These are phyloP conservation scores for Aphelinus atriplicis DNA, from an alignment of 1,140 invertebrate species.

Conservation along the genomic window DNA sequence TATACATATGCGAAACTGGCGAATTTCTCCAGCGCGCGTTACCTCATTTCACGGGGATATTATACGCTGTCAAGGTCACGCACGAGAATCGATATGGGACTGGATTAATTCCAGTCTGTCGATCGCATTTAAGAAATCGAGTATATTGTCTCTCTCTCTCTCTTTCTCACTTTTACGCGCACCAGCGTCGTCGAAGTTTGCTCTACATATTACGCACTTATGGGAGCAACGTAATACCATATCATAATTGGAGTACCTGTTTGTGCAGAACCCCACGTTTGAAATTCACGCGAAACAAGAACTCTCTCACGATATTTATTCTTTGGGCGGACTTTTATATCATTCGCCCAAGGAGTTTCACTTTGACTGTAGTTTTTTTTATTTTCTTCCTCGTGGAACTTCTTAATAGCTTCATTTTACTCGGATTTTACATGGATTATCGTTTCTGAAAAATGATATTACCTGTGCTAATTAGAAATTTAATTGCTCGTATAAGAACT, in stretches of 20 bases:
- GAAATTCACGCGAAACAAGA: not conserved
- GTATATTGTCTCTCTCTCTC: not conserved
- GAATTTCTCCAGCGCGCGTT: not conserved
- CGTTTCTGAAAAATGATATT: too few species aligned
- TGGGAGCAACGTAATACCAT: conserved; percentile 33
- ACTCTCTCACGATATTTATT: conserved; percentile 9
- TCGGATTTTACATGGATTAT: too few species aligned
- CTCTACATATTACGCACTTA: conserved; percentile 37
- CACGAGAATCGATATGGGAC: not conserved
- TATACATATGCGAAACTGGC: too few species aligned
- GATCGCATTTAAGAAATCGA: not conserved
- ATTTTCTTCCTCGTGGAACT: too few species aligned
- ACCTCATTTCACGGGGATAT: not conserved
- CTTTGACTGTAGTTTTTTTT: too few species aligned
- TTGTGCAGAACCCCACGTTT: not conserved
- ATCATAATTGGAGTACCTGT: conserved; percentile 12
- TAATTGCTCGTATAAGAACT: too few species aligned
- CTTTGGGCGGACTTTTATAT: too few species aligned
- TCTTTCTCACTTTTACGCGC: not conserved
- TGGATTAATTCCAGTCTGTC: not conserved
- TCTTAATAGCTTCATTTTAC: too few species aligned
- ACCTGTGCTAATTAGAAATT: too few species aligned
- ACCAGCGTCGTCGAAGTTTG: conserved; percentile 12
- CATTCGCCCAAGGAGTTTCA: too few species aligned
- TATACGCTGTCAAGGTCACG: conserved; percentile 7